Percentiles rank a stretch among this genome's conserved stretches.
phyloP scores from a whole-genome alignment of 1,140 invertebrate species.

The Globodera ellingtonae region DNA sequence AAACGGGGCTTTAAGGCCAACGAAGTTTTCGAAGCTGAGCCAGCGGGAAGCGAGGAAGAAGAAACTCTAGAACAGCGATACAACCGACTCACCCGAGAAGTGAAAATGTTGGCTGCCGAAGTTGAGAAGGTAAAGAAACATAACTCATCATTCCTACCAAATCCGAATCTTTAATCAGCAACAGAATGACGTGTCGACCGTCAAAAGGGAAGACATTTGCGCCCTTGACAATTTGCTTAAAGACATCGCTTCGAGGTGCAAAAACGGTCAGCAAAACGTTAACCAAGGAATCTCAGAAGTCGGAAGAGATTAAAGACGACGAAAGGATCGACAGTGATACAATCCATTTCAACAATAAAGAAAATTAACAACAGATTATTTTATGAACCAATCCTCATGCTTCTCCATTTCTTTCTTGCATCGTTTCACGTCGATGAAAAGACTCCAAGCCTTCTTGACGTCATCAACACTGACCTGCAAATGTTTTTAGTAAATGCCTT shows the following conservation, averaged over 20 bases:
- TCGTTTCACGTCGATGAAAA: constrained; percentile 90
- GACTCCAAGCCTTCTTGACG: constrained; percentile 87
- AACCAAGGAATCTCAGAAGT: no score
- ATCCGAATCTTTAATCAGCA: background rate
- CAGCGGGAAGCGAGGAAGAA: constrained; percentile 19
- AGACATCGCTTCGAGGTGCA: constrained; percentile 11
- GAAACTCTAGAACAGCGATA: constrained; percentile 44
- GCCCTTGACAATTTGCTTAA: background rate
- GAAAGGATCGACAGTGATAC: background rate
- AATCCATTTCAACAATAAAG: constrained; percentile 16
- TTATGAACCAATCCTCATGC: constrained; percentile 69
- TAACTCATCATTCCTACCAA: no score
- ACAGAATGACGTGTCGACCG: background rate
- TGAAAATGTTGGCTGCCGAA: constrained; percentile 33
- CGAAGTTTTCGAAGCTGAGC: constrained; percentile 28
- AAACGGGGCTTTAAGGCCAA: constrained; percentile 28
- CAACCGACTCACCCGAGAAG: constrained; percentile 29
- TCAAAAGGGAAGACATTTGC: background rate
- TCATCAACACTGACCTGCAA: constrained; percentile 73
- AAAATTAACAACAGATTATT: constrained; percentile 14
- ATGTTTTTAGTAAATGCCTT: background rate
- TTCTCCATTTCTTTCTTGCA: constrained; percentile 90
- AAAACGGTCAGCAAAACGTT: background rate
- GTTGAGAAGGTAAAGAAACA: constrained; percentile 18
- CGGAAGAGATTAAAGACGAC: background rate